Evolutionary conservation across 1,140 invertebrate genomes (phyloP).

Genomic region (Drosophila nasuta): DNA sequence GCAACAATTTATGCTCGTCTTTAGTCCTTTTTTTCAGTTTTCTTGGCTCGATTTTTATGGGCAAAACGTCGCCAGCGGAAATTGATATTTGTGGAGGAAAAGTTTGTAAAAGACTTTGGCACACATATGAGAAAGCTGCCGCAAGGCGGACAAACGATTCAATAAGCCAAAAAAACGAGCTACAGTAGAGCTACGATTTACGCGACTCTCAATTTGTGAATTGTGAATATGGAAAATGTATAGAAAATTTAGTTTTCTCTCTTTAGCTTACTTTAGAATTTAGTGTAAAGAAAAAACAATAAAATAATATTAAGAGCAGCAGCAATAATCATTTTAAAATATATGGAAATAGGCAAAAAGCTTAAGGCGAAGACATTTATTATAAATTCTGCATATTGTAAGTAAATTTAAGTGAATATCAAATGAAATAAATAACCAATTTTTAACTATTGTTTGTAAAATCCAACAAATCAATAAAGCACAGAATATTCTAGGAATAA

Average conservation of each 20-base stretch:
- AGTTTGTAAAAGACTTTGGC: conserved; percentile 65
- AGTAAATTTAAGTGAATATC: neutral
- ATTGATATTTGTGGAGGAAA: conserved; percentile 73
- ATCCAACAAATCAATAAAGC: no score
- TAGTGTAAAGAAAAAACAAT: no score
- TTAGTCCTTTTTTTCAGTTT: conserved; percentile 14
- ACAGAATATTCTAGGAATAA: no score
- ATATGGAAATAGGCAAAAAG: no score
- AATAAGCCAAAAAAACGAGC: neutral
- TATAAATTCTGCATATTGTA: no score
- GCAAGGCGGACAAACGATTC: neutral
- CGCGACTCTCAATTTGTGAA: no score
- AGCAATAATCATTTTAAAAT: no score
- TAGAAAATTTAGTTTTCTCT: no score
- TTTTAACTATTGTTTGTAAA: neutral
- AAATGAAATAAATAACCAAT: neutral
- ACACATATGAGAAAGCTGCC: conserved; percentile 43
- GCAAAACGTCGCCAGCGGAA: conserved; percentile 76
- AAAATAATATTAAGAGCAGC: no score
- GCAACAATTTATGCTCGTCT: conserved; percentile 70
- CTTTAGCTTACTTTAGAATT: no score
- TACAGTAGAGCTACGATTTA: neutral
- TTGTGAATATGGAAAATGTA: no score
- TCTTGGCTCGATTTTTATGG: conserved; percentile 48
- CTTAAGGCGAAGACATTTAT: no score